A percentile compares a stretch with the other conserved stretches of the same genome.
Evolutionary conservation across 2,113 vertebrate genomes (phyloP).

Genomic region (Planiliza haematocheilus): DNA sequence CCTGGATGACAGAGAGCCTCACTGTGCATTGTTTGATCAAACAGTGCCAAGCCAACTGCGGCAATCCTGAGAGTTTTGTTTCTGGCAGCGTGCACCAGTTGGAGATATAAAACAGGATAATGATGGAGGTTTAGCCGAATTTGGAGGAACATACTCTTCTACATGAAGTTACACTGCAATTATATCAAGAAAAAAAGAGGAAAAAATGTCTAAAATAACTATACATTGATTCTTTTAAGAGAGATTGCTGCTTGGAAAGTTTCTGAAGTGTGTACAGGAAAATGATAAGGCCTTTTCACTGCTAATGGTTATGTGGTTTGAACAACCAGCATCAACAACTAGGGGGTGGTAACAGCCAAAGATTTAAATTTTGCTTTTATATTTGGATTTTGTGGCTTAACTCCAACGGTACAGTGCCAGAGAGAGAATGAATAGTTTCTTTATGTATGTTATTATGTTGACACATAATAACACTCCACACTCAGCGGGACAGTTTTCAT

Average conservation of each 20-base stretch:
- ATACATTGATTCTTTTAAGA: slow-evolving; percentile 6
- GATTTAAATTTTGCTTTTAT: slow-evolving; percentile 62
- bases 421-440: slow-evolving; percentile 61
- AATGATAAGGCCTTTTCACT: slow-evolving; percentile 48
- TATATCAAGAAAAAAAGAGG: slow-evolving; percentile 10
- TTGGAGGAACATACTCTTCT: background rate
- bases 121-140: slow-evolving; percentile 24
- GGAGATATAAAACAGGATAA: slow-evolving; percentile 11
- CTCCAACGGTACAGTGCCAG: slow-evolving; percentile 38
- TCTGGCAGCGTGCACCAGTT: slow-evolving; percentile 37
- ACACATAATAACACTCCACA: slow-evolving; percentile 51
- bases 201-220: background rate
- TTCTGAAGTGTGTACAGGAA: slow-evolving; percentile 43
- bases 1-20: slow-evolving; percentile 34
- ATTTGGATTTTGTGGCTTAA: slow-evolving; percentile 45
- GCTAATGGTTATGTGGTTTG: slow-evolving; percentile 56
- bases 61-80: background rate
- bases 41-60: slow-evolving; percentile 10
- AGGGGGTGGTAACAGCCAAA: slow-evolving; percentile 40
- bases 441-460: slow-evolving; percentile 57
- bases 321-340: slow-evolving; percentile 46
- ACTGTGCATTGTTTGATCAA: slow-evolving; percentile 44
- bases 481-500: slow-evolving; percentile 54
- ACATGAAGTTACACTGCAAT: slow-evolving; percentile 20
- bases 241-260: slow-evolving; percentile 28